A percentile compares a stretch with the other conserved stretches of the same genome.
phyloP scores from a whole-genome alignment of 2,797 vertebrate species.

The Clarias fuscus region DNA sequence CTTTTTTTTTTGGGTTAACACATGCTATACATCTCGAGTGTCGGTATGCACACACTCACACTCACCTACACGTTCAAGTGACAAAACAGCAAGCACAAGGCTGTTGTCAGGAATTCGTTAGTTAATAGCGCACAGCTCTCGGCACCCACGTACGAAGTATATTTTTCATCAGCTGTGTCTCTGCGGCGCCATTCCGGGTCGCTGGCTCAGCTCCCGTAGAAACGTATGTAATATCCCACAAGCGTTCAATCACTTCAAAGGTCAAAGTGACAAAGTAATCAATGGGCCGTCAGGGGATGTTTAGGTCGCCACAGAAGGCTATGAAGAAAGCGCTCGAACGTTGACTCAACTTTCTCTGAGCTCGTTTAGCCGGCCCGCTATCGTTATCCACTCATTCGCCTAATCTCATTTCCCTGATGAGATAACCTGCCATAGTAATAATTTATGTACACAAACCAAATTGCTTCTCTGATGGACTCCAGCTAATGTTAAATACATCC shows the following conservation, averaged over 20 bases:
- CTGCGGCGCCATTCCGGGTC: conserved; percentile 17
- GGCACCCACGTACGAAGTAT: conserved; percentile 38
- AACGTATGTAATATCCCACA: conserved; percentile 53
- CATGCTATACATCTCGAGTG: conserved; percentile 47
- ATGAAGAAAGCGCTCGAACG: conserved; percentile 32
- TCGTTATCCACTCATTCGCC: conserved; percentile 55
- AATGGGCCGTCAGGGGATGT: conserved; percentile 50
- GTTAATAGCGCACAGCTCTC: conserved; percentile 46
- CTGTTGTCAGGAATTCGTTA: conserved; percentile 41
- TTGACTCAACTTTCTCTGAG: conserved; percentile 46
- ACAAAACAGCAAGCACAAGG: conserved; percentile 42
- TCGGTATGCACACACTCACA: conserved; percentile 9
- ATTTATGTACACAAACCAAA: conserved; percentile 67
- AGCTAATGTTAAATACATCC: conserved; percentile 59
- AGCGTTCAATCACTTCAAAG: conserved; percentile 59
- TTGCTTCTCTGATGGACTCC: conserved; percentile 58
- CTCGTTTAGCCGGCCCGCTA: conserved; percentile 55
- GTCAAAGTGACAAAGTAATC: conserved; percentile 62
- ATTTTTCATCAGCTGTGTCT: conserved; percentile 43
- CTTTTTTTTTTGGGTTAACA: conserved; percentile 26
- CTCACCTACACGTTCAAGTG: conserved; percentile 31
- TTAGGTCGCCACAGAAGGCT: conserved; percentile 38
- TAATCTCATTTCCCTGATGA: conserved; percentile 68
- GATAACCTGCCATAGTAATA: conserved; percentile 60
- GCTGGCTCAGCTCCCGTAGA: conserved; percentile 33